Base-by-base conservation (phyloP, 2,888 invertebrate genomes). In the Melieria picta region DNA sequence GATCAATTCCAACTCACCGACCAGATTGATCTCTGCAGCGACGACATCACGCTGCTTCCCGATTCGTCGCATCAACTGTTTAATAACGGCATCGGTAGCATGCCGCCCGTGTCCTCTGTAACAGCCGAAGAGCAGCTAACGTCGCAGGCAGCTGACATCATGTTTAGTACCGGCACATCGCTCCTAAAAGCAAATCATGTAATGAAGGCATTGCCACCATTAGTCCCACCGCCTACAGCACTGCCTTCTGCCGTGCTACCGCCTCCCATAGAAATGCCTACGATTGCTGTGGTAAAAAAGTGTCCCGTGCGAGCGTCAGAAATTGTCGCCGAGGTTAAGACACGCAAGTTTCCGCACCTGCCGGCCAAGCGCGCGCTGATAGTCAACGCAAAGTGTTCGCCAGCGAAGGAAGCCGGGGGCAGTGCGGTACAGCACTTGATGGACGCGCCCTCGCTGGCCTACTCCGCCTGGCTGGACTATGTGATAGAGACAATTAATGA, bases 401-500 rank as follows among this genome's bases (percentile, higher is more conserved):
- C 50, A 9, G 30, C 46, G 16, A 45, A 58, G 42, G 43, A 50
- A 47, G 61, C 66, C 5, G 48, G 60, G 13, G 58, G 66, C 42
- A 74, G 65, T 50, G 72, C 71, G 10, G 72, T 68, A 1, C 71
- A 72, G 55, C 65, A 66, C n/a, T 71, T 72, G 57, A 73, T 57
- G 5, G 63, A 62, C 5, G 75, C 78, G 7, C 86, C 84, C 10
- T 81, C 81, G 0, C 73, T 87, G 55, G 80, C 82, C 16, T 94
- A 93, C 83, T 86, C 90, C 9, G 89, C 91, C 64, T 94, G 94
- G 94, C 86, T 94, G 60, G 90, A 91, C 3, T 91, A 92, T 79
- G 91, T 93, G 11, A 93, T 93, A 9, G 94, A 94, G 82, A 88
- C 91, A 43, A 91, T 94, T 67, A 94, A 94, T 86, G 91, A 91